phyloP scores from a whole-genome alignment of 1,140 invertebrate species.

The Ceratosolen solmsi region DNA sequence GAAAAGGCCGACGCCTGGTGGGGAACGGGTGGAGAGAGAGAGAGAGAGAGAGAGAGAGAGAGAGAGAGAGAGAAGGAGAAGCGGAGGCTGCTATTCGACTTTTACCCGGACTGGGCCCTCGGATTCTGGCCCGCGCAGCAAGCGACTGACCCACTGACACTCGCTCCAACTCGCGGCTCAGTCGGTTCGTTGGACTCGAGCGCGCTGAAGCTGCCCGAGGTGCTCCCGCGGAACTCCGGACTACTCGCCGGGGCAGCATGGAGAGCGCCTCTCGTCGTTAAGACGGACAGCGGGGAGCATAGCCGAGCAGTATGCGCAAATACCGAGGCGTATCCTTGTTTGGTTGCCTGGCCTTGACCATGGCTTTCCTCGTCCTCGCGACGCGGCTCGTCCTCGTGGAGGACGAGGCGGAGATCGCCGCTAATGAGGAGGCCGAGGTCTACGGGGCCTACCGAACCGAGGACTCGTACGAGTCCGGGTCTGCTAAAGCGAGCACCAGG shows the following conservation, averaged over 20 bases:
- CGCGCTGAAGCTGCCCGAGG: conserved; percentile 14
- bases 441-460: conserved; percentile 7
- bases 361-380: conserved; percentile 57
- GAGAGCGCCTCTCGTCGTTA: background rate
- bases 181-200: conserved; percentile 57
- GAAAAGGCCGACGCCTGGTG: background rate
- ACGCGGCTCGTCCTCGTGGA: conserved; percentile 44
- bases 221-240: background rate
- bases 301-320: conserved; percentile 20
- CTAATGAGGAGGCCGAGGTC: background rate
- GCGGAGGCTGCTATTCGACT: background rate
- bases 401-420: background rate
- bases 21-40: background rate
- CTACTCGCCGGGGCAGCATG: background rate
- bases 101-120: conserved; percentile 43
- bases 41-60: too few species aligned
- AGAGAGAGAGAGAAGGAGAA: background rate
- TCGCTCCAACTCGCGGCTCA: conserved; percentile 55
- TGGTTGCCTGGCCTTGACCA: conserved; percentile 36
- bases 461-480: background rate
- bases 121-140: conserved; percentile 4
- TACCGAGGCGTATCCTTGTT: conserved; percentile 55
- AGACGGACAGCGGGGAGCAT: background rate
- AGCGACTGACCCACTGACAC: conserved; percentile 72
- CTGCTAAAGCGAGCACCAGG: background rate